A percentile compares a stretch with the other conserved stretches of the same genome.
phyloP scores from a whole-genome alignment of 1,140 invertebrate genomes.

The Apis dorsata region DNA sequence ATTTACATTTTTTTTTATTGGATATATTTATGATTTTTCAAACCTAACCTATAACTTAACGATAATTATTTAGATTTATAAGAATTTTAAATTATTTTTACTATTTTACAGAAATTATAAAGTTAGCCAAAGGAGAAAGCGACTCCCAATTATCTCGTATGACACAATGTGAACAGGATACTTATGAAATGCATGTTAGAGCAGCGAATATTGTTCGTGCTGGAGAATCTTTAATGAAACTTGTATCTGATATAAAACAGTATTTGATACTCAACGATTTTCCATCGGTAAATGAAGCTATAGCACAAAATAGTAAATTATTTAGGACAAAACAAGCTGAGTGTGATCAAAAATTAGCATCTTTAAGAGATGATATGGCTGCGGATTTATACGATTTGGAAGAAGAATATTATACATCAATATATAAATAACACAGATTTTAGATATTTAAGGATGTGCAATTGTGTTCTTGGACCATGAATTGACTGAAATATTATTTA shows the following conservation, averaged over 20 bases:
- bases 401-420: conserved; percentile 98
- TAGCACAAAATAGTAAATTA: conserved; percentile 93
- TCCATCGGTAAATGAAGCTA: conserved; percentile 97
- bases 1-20: neutral
- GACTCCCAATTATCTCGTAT: conserved; percentile 92
- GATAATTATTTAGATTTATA: neutral
- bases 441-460: neutral
- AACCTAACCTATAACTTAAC: conserved; percentile 3
- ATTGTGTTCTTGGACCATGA: conserved; percentile 30
- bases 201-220: conserved; percentile 97
- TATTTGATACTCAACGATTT: conserved; percentile 98
- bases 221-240: conserved; percentile 96
- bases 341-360: conserved; percentile 96
- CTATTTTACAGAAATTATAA: conserved; percentile 90
- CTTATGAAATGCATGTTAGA: conserved; percentile 97
- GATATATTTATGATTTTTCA: too few species aligned
- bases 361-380: conserved; percentile 95
- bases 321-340: conserved; percentile 94
- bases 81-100: conserved; percentile 8
- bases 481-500: conserved; percentile 40
- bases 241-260: conserved; percentile 97
- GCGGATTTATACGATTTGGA: conserved; percentile 97
- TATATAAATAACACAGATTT: conserved; percentile 86
- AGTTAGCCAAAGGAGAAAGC: conserved; percentile 94
- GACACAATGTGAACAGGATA: conserved; percentile 96